Conservation (phyloP, 2,888 invertebrate genomes). For the Spisula solida region DNA sequence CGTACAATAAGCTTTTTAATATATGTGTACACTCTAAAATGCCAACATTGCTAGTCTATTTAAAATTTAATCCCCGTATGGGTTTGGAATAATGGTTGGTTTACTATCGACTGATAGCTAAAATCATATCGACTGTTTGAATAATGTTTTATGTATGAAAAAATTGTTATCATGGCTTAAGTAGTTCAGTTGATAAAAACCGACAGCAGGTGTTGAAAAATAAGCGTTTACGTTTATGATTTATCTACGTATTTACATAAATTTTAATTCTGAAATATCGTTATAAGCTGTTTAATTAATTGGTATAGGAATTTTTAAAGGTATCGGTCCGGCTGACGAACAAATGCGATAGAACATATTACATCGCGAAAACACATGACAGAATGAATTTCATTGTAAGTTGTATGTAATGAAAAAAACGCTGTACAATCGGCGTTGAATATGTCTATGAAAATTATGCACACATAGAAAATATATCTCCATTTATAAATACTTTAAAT, state of each 20-base stretch:
- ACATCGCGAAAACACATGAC: conserved; percentile 1
- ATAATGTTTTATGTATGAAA: not conserved
- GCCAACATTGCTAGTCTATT: conserved; percentile 6
- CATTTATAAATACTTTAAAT: not conserved
- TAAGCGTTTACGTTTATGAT: not conserved
- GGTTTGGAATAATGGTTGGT: not conserved
- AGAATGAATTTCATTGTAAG: not conserved
- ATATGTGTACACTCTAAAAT: not conserved
- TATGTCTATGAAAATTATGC: not conserved
- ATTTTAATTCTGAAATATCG: too few species aligned
- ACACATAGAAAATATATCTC: not conserved
- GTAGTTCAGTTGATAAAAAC: not conserved
- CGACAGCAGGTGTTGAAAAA: not conserved
- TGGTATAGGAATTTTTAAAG: too few species aligned
- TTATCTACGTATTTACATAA: not conserved
- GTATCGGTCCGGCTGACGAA: too few species aligned
- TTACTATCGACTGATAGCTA: not conserved
- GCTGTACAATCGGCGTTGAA: not conserved
- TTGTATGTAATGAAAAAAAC: not conserved
- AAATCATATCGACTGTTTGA: not conserved
- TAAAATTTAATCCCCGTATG: conserved; percentile 9
- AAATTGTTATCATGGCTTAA: not conserved
- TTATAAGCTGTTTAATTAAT: not conserved
- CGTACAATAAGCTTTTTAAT: not conserved
- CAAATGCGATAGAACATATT: not conserved